These are phyloP conservation scores for Eucera pruinosa DNA, from an alignment of 2,888 invertebrate genomes.

Conservation along the genomic window DNA sequence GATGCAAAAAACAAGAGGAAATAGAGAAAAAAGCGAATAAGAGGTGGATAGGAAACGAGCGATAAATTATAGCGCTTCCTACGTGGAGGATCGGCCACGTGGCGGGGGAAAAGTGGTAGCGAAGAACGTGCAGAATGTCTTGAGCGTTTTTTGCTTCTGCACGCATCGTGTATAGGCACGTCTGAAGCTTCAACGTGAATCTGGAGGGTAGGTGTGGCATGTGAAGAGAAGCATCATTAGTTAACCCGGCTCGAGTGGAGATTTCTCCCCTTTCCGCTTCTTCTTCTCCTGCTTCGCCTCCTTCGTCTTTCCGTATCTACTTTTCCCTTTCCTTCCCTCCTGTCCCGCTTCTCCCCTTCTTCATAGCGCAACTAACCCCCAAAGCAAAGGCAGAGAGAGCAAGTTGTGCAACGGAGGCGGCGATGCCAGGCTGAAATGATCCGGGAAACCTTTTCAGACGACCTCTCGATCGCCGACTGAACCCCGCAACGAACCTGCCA, in stretches of 20 bases:
- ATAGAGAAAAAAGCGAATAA: not conserved
- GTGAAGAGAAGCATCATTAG: slow-evolving; percentile 80
- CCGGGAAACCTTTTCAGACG: slow-evolving; percentile 38
- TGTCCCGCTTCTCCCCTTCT: not conserved
- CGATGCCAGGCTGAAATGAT: slow-evolving; percentile 31
- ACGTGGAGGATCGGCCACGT: slow-evolving; percentile 42
- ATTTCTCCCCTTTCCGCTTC: slow-evolving; percentile 55
- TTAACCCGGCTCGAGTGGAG: slow-evolving; percentile 76
- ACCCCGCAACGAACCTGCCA: slow-evolving; percentile 40
- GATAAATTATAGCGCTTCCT: slow-evolving; percentile 54
- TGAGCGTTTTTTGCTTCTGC: slow-evolving; percentile 3
- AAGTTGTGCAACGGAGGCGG: slow-evolving; percentile 12
- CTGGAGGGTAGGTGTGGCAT: slow-evolving; percentile 73
- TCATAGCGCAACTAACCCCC: slow-evolving; percentile 29
- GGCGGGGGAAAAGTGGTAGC: not conserved
- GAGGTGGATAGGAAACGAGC: slow-evolving; percentile 1
- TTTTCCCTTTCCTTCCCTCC: not conserved
- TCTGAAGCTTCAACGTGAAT: slow-evolving; percentile 70
- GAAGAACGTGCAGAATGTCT: slow-evolving; percentile 45
- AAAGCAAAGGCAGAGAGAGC: no score
- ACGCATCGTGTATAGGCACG: slow-evolving; percentile 65
- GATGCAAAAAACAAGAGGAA: not conserved
- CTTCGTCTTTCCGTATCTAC: slow-evolving; percentile 7
- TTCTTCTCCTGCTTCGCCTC: slow-evolving; percentile 13
- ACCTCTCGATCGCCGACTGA: slow-evolving; percentile 42